Conservation (phyloP, 2,888 invertebrate genomes). For the Noctua pronuba region DNA sequence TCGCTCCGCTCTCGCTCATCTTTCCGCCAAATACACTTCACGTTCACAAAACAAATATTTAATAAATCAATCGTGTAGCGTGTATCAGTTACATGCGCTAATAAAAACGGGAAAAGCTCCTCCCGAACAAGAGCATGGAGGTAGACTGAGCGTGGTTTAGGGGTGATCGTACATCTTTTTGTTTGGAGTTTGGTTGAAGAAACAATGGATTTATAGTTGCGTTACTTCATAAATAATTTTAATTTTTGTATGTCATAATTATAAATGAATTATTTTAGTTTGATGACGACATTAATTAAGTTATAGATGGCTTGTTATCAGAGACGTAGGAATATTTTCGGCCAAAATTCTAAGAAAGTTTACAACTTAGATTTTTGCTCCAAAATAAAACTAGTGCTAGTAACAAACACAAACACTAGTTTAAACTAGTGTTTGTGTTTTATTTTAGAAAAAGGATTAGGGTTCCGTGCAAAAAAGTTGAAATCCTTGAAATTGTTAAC, state of each 20-base stretch:
- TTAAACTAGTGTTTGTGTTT: too few relatives aligned
- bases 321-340: not conserved
- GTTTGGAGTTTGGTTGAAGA: not conserved
- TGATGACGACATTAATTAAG: not conserved
- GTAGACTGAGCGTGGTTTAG: conserved; percentile 1
- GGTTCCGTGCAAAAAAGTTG: too few relatives aligned
- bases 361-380: too few relatives aligned
- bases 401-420: too few relatives aligned
- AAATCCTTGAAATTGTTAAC: too few relatives aligned
- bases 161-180: conserved; percentile 1
- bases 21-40: conserved; percentile 1
- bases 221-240: not conserved
- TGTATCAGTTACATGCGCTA: conserved; percentile 81
- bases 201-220: not conserved
- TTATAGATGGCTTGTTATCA: not conserved
- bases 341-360: too few relatives aligned
- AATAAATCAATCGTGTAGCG: conserved; percentile 70
- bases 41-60: conserved; percentile 59
- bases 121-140: conserved; percentile 1
- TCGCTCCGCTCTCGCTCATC: conserved; percentile 22
- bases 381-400: too few relatives aligned
- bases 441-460: too few relatives aligned
- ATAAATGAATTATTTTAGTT: not conserved
- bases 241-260: not conserved
- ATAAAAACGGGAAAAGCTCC: conserved; percentile 71